Percentiles rank a stretch among this genome's conserved stretches.
Evolutionary conservation across 2,888 invertebrate species (phyloP).

Genomic region (Drosophila pseudotakahashii): DNA sequence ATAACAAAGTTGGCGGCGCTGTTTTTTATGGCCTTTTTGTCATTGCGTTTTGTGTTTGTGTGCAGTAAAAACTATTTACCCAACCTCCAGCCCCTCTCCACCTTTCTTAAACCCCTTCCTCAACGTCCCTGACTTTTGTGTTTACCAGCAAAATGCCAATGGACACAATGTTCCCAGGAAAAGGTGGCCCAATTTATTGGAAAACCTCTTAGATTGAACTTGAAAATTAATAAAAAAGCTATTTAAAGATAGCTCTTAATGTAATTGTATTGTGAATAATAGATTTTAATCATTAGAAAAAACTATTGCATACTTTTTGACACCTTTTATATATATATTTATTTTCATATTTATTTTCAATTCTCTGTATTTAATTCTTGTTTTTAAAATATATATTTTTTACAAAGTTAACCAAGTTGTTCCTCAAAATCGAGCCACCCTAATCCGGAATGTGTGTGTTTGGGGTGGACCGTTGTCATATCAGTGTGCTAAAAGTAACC

Average conservation of each 20-base stretch:
- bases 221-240: too few species aligned
- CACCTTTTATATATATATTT: too few species aligned
- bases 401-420: neutral
- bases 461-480: conserved; percentile 56
- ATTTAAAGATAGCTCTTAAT: too few species aligned
- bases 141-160: conserved; percentile 76
- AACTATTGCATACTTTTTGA: neutral
- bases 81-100: conserved; percentile 4
- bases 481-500: conserved; percentile 65
- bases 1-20: conserved; percentile 72
- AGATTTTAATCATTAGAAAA: too few species aligned
- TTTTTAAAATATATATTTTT: too few species aligned
- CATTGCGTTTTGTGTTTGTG: conserved; percentile 59
- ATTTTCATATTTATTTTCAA: too few species aligned
- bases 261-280: too few species aligned
- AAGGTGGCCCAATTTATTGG: conserved; percentile 7
- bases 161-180: conserved; percentile 64
- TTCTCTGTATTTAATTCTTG: too few species aligned
- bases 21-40: conserved; percentile 71
- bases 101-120: neutral
- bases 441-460: neutral
- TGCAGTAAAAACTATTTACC: conserved; percentile 72
- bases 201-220: too few species aligned
- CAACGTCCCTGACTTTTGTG: conserved; percentile 30
- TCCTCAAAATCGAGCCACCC: conserved; percentile 4